Conservation (phyloP, 2,797 vertebrate genomes). For the Melanotaenia pygmaea region DNA sequence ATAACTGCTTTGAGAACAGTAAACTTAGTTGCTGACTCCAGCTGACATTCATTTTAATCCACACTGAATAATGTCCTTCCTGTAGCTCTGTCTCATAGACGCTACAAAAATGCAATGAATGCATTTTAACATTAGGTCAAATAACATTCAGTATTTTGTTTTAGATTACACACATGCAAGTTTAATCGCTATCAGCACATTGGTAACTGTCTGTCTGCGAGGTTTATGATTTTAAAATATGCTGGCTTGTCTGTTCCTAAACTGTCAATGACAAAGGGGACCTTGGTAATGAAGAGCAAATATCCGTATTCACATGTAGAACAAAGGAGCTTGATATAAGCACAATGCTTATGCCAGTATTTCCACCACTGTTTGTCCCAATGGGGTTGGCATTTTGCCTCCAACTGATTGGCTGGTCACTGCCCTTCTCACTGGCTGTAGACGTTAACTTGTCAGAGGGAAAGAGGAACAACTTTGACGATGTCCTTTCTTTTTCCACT, state of each 20-base stretch:
- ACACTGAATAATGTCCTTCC: constrained; percentile 72
- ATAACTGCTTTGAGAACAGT: constrained; percentile 78
- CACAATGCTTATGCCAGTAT: constrained; percentile 74
- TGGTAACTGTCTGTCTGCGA: constrained; percentile 62
- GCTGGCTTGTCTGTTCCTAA: constrained; percentile 73
- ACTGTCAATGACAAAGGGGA: constrained; percentile 75
- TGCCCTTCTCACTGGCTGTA: constrained; percentile 76
- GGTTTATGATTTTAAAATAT: constrained; percentile 64
- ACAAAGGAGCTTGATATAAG: constrained; percentile 77
- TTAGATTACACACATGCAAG: constrained; percentile 52
- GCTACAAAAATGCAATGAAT: constrained; percentile 58
- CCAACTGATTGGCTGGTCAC: constrained; percentile 62
- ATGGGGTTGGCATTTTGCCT: constrained; percentile 66
- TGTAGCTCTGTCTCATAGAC: constrained; percentile 45
- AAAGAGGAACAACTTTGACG: constrained; percentile 68
- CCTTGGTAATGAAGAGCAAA: constrained; percentile 74
- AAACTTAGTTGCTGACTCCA: constrained; percentile 77
- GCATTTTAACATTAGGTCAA: constrained; percentile 71
- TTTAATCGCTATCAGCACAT: constrained; percentile 68
- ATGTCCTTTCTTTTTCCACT: constrained; percentile 66
- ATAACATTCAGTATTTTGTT: constrained; percentile 50
- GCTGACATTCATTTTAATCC: constrained; percentile 80
- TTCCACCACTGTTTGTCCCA: constrained; percentile 65
- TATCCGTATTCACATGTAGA: constrained; percentile 60
- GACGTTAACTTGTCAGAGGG: constrained; percentile 70